phyloP scores from a whole-genome alignment of 2,797 vertebrate genomes.

The Chloroceryle amazona region DNA sequence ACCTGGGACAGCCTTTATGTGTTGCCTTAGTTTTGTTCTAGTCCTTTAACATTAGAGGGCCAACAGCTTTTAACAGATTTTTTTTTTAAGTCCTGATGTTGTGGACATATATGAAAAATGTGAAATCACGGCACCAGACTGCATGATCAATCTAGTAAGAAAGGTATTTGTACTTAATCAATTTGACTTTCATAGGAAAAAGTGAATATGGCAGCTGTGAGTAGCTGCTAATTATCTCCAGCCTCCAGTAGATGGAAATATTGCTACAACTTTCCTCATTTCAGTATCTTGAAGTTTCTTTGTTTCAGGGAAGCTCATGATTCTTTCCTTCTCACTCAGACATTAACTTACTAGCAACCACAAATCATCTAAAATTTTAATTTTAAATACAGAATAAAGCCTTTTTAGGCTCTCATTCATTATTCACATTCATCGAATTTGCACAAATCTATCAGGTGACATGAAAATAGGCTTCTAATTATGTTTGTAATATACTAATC shows the following conservation, averaged over 20 bases:
- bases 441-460: not conserved
- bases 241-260: constrained; percentile 65
- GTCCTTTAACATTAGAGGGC: not conserved
- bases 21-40: not conserved
- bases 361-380: not conserved
- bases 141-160: not conserved
- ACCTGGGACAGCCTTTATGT: accelerated
- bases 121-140: not conserved
- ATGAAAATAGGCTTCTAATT: not conserved
- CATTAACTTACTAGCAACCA: not conserved
- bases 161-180: not conserved
- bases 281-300: not conserved
- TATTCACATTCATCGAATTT: not conserved
- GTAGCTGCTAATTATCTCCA: constrained; percentile 9
- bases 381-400: not conserved
- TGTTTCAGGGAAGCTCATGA: not conserved
- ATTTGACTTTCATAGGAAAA: not conserved
- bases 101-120: not conserved
- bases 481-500: not conserved
- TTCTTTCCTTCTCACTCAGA: not conserved
- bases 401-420: not conserved
- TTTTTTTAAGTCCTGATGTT: not conserved
- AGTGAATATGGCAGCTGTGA: not conserved
- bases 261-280: not conserved
- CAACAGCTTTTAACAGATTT: not conserved